Evolutionary conservation across 2,797 vertebrate genomes (phyloP).

Genomic region (Hyperoplus immaculatus): DNA sequence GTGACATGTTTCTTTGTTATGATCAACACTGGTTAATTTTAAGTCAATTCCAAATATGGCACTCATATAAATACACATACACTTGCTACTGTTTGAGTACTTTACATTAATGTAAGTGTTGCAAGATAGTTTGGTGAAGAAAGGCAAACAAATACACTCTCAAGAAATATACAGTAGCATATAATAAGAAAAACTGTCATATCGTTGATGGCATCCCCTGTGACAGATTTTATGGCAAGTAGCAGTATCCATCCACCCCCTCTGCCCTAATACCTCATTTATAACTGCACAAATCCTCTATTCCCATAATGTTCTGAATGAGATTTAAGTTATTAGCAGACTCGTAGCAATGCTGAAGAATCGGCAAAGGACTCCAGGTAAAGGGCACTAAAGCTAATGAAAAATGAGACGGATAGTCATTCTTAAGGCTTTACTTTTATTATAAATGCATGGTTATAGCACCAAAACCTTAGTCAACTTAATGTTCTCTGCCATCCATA

Average conservation of each 20-base stretch:
- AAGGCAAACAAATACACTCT: slow-evolving; percentile 42
- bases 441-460: slow-evolving; percentile 84
- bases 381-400: slow-evolving; percentile 83
- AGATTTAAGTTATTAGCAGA: slow-evolving; percentile 77
- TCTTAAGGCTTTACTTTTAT: slow-evolving; percentile 79
- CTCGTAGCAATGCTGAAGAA: slow-evolving; percentile 71
- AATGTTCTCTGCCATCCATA: slow-evolving; percentile 80
- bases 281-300: slow-evolving; percentile 66
- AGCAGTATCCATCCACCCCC: slow-evolving; percentile 58
- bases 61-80: not conserved
- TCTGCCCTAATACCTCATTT: slow-evolving; percentile 77
- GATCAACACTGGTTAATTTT: not conserved
- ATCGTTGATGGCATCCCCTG: slow-evolving; percentile 50
- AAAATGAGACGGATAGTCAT: slow-evolving; percentile 78
- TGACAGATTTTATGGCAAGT: slow-evolving; percentile 64
- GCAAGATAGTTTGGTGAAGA: slow-evolving; percentile 1
- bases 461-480: slow-evolving; percentile 81
- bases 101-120: not conserved
- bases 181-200: slow-evolving; percentile 33
- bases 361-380: slow-evolving; percentile 70
- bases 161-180: slow-evolving; percentile 6
- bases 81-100: too few species aligned
- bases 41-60: not conserved
- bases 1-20: not conserved
- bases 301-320: slow-evolving; percentile 69